These are phyloP conservation scores for Hepsetus odoe DNA, from an alignment of 2,113 vertebrate species.

Conservation along the genomic window DNA sequence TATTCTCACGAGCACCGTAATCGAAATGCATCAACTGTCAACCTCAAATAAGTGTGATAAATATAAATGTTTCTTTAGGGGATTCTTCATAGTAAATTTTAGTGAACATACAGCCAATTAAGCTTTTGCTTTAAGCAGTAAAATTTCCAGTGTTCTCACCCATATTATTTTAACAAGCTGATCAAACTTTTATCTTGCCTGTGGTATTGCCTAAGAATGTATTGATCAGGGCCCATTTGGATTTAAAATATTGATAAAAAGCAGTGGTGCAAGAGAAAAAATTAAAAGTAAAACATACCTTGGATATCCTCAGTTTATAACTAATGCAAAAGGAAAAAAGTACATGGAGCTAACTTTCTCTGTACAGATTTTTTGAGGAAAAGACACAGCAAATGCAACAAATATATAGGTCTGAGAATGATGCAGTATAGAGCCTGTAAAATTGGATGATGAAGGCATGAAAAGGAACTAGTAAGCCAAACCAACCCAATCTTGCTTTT, in stretches of 20 bases:
- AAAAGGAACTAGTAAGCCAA: no score
- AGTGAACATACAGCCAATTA: conserved; percentile 32
- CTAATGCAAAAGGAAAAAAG: conserved; percentile 29
- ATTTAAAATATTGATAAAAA: conserved; percentile 52
- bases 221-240: conserved; percentile 48
- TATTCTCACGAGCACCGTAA: conserved; percentile 26
- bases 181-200: conserved; percentile 54
- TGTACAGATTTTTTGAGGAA: conserved; percentile 3
- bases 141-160: conserved; percentile 12
- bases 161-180: conserved; percentile 39
- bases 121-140: conserved; percentile 27
- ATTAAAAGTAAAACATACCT: conserved; percentile 51
- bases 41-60: not conserved
- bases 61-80: conserved; percentile 25
- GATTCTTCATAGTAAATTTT: conserved; percentile 28
- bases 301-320: conserved; percentile 43
- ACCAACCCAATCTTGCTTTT: no score
- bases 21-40: conserved; percentile 36
- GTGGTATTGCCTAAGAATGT: conserved; percentile 47
- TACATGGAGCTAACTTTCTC: conserved; percentile 29
- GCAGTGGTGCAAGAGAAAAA: conserved; percentile 40
- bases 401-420: not conserved
- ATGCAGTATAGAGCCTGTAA: not conserved
- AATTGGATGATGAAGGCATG: not conserved
- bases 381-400: conserved; percentile 9